Evolutionary conservation across 2,888 invertebrate species (phyloP), one percentile per base, ranked within the genome.

Genomic region (Aphrophora alni): DNA sequence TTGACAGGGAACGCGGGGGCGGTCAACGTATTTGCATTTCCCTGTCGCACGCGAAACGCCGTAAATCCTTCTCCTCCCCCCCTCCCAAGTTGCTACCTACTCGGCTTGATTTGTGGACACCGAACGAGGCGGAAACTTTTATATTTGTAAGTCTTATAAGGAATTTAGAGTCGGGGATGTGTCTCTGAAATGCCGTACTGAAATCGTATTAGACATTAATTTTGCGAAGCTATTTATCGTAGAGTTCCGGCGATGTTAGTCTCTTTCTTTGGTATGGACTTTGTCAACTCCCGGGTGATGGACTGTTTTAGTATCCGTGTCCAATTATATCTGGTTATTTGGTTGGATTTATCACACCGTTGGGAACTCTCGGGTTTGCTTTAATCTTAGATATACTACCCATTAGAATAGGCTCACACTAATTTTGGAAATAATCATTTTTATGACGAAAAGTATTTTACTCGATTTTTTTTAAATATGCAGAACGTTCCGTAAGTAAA

Each of bases 101-200:
- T 44, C 59, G 21, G 59, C 59, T 1, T 59, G 59, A 59, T 59
- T 59, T 59, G 59, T 59, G 59, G 59, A 2, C 59, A 21, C 59
- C 21, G 21, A 14, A 4, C 5, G 21, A 59, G 59, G 59, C 59
- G 59, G 59, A 59, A 59, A 59, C 59, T 59, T 59, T 59, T 59
- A 59, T 59, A 59, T 59, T 59, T 59, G 59, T 59, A 59, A 59
- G 59, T 59, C 59, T 21, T 59, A 59, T 59, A 59, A 59, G 59
- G 59, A 59, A 59, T 59, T 59, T 59, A 1, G 59, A 59, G 59
- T 14, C 59, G 59, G 21, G 2, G 44, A 44, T 44, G 59, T 59
- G 33, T 33, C 33, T 33, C 33, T 33, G 33, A 33, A 33, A 33
- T 33, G 33, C 33, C 59, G 59, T 44, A 44, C 17, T 12, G 7